Base-by-base conservation (phyloP, 2,113 vertebrate species). In the Eudorcas thomsonii region DNA sequence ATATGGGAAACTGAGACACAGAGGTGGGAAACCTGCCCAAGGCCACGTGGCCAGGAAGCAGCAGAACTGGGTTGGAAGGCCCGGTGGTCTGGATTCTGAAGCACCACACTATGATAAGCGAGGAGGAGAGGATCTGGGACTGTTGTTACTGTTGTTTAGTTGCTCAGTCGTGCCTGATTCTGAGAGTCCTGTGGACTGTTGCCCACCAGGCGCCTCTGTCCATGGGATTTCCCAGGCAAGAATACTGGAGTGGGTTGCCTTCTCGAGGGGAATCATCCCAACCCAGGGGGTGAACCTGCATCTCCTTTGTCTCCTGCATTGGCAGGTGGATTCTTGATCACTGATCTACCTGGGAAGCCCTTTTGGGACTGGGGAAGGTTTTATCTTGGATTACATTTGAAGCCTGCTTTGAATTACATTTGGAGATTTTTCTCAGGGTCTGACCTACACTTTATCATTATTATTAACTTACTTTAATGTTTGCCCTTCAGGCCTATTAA, bases 401-500 rank as follows among this genome's bases (percentile, higher is more conserved):
- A 71, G 54, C 39, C 30, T 60, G 25, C 78, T 52, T 92, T 91
- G 80, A 96, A 43, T 64, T 87, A 25, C 30, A 43, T 94, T 93
- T 52, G 54, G 90, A 91, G 89, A 62, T 43, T 96, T 89, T 90
- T 83, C 74, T 96, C 33, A 21, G 91, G 14, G 45, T 74, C 19
- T 80, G 59, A 36, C 28, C 9, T 54, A 2, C 1, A 45, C 80
- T 48, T 67, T 78, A n/a, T 43, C 30, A 33, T 81, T 33, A 82
- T 67, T 82, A 60, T 88, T 43, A 43, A 54, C 39, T 54, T 77
- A 14, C 30, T 78, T 90, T 50, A 81, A 90, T 55, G 71, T 50
- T 97, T 88, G 74, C 74, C 64, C 43, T 88, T 77, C 33, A 94
- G 77, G 23, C 39, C 43, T 84, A 62, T 60, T 95, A 62, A 92